These are phyloP conservation scores for Epizoanthus fatuus DNA, from an alignment of 92 coral and sea anemone genomes.

Conservation along the genomic window DNA sequence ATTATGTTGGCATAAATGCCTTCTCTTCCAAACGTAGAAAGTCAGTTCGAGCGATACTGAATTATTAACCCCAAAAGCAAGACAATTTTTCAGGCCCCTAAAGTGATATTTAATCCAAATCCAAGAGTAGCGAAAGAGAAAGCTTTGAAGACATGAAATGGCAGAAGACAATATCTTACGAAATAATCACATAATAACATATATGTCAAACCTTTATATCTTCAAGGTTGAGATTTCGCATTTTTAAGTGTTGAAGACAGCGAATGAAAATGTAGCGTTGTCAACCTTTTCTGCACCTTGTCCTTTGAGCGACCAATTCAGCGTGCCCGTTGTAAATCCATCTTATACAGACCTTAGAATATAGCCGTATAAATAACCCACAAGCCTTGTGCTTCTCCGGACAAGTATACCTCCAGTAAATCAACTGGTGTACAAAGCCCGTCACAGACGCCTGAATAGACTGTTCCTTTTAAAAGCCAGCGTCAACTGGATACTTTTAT, in stretches of 20 bases:
- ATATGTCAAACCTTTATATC: conserved; percentile 33
- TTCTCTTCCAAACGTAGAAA: too few species aligned
- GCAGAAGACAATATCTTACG: neutral
- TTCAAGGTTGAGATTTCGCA: conserved; percentile 33
- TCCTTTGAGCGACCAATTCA: neutral
- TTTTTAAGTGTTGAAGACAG: conserved; percentile 2
- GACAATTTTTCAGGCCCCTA: too few species aligned
- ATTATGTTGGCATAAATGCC: too few species aligned
- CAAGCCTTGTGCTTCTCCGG: too few species aligned
- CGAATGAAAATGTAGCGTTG: neutral
- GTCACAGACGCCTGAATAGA: neutral
- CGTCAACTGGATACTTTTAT: neutral
- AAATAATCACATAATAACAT: neutral
- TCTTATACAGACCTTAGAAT: neutral
- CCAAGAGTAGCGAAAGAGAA: too few species aligned
- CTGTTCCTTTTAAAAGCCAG: neutral
- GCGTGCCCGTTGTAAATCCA: neutral
- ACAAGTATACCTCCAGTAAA: too few species aligned
- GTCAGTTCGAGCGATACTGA: too few species aligned
- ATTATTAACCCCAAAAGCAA: too few species aligned
- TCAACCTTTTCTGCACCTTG: neutral
- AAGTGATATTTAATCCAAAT: too few species aligned
- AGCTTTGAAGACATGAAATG: too few species aligned
- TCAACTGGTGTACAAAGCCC: too few species aligned
- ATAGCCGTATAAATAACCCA: too few species aligned